Evolutionary conservation across 2,113 vertebrate genomes (phyloP), one percentile per base, ranked within the genome.

Genomic region (Petroica traversi): DNA sequence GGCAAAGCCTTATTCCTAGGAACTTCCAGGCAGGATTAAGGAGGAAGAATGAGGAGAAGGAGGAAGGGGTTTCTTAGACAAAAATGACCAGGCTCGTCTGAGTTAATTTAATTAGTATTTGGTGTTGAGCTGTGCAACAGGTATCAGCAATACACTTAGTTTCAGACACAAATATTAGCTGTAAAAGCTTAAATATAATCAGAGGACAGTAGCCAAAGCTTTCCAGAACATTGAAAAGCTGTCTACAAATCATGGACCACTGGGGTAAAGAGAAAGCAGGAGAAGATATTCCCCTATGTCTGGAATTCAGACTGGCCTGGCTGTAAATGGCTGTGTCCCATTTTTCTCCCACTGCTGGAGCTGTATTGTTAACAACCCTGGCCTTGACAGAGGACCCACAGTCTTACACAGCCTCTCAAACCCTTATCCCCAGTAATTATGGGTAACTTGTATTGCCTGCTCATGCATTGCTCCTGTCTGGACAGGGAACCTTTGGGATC

Each of bases 401-500:
- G 20, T 52, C 31, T 45, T 33, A 43, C 18, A 45, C 2, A 57
- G 33, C 52, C 36, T 64, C 40, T 58, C 45, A 76, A 86, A 18
- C 28, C 29, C 14, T 64, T 9, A 28, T 66, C 68, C 58, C 29
- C 22, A 34, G 18, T 85, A 76, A 83, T 79, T 88, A 31, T 4
- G 28, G 23, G 25, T 79, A 48, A 48, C 5, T 0, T 0, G 1
- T n/a, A 52, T 77, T 88, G 49, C 61, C 73, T 91, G 80, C 63
- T 85, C 26, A 1, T 72, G 57, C 38, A n/a, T 25, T 77, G 26
- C 61, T 88, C 26, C 88, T 81, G 25, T 48, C 64, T 61, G 68
- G 28, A 48, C 69, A 75, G 40, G 31, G 59, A 85, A 79, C 8
- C 41, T 78, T 76, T 61, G 77, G 62, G 69, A 92, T 82, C 69